These are phyloP conservation scores for Parnassius apollo DNA, from an alignment of 2,888 invertebrate species.

Conservation along the genomic window DNA sequence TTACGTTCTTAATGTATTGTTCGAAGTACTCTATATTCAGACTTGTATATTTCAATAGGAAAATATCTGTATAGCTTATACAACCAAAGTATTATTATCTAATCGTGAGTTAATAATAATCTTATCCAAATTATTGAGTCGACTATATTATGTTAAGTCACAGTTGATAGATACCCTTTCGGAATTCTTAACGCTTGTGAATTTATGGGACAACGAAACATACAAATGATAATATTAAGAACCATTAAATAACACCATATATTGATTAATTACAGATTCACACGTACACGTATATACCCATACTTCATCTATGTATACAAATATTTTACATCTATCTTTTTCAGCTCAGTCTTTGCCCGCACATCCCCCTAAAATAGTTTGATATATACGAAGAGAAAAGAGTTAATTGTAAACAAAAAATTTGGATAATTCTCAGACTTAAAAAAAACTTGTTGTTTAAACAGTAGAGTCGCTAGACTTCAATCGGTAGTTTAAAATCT, in stretches of 20 bases:
- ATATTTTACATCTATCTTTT: constrained; percentile 4
- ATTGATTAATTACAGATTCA: constrained; percentile 21
- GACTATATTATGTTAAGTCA: constrained; percentile 18
- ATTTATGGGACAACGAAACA: constrained; percentile 69
- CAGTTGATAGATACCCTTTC: constrained; percentile 32
- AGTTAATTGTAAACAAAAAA: constrained; percentile 8
- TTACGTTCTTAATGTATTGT: constrained; percentile 39
- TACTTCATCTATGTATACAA: no score
- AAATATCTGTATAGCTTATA: constrained; percentile 15
- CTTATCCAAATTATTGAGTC: constrained; percentile 33
- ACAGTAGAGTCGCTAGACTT: constrained; percentile 77
- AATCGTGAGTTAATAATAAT: constrained; percentile 29
- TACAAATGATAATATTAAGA: constrained; percentile 53
- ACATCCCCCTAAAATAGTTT: constrained; percentile 6
- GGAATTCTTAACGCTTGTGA: constrained; percentile 35
- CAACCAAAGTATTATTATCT: constrained; percentile 24
- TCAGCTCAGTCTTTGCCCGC: constrained; percentile 14
- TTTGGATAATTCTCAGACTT: constrained; percentile 29
- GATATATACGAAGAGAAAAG: constrained; percentile 2
- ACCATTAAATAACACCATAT: constrained; percentile 29
- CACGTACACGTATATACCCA: not conserved
- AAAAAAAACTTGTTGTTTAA: constrained; percentile 45
- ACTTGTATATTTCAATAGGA: constrained; percentile 24
- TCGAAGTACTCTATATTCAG: constrained; percentile 17
- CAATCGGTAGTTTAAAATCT: constrained; percentile 66